Conservation (phyloP, 2,113 vertebrate species). For the Pelobates fuscus region DNA sequence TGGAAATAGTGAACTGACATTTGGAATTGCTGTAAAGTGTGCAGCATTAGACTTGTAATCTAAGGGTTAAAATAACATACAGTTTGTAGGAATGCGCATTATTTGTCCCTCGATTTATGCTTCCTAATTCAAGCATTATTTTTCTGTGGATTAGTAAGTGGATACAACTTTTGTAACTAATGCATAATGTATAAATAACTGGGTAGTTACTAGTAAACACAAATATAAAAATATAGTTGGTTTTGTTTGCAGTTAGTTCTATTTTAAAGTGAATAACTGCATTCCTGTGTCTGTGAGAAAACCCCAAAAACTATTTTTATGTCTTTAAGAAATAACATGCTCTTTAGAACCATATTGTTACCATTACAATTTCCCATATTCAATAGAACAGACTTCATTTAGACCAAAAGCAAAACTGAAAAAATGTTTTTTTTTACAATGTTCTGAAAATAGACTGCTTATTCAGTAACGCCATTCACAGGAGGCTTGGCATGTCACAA, state of each 20-base stretch:
- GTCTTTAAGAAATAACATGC: slow-evolving; percentile 7
- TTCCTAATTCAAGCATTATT: neutral
- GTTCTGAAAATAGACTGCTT: slow-evolving; percentile 22
- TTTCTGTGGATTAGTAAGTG: neutral
- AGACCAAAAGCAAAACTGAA: neutral
- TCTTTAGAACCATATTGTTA: slow-evolving; percentile 14
- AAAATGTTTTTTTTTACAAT: slow-evolving; percentile 18
- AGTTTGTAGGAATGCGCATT: neutral
- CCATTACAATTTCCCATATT: slow-evolving; percentile 31
- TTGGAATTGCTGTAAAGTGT: too few relatives aligned
- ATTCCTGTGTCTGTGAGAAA: slow-evolving; percentile 30
- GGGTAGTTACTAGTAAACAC: neutral
- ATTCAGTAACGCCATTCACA: slow-evolving; percentile 19
- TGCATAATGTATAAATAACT: neutral
- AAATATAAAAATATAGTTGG: neutral
- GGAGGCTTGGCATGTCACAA: slow-evolving; percentile 10
- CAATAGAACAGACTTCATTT: slow-evolving; percentile 29
- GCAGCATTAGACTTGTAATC: too few relatives aligned
- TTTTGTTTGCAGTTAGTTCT: neutral
- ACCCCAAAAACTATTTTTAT: slow-evolving; percentile 10
- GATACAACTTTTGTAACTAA: neutral
- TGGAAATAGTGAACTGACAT: too few relatives aligned
- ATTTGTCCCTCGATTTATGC: neutral
- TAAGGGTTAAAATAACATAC: neutral
- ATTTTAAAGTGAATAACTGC: neutral